A percentile compares a stretch with the other conserved stretches of the same genome.
Conservation (phyloP, 2,113 vertebrate genomes). For the Zosterops hypoxanthus region DNA sequence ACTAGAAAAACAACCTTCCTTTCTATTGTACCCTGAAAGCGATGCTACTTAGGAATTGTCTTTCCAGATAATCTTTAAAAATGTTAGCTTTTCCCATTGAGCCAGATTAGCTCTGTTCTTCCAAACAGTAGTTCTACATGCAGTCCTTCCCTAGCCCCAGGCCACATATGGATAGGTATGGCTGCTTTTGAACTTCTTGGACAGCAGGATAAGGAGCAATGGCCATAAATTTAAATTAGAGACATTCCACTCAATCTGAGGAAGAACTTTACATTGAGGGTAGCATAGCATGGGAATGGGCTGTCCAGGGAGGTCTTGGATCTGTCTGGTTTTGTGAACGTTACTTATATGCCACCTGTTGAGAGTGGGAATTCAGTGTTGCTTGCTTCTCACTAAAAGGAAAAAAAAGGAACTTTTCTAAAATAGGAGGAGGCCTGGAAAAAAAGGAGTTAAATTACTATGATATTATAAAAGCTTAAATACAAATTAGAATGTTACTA, state of each 20-base stretch:
- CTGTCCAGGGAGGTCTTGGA: background rate
- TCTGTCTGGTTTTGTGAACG: background rate
- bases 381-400: background rate
- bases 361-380: background rate
- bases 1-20: accelerated
- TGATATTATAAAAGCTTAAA: background rate
- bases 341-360: background rate
- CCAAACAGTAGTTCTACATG: background rate
- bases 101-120: background rate
- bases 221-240: background rate
- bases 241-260: background rate
- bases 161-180: background rate
- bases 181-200: background rate
- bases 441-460: background rate
- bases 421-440: background rate
- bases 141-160: background rate
- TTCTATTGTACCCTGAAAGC: background rate
- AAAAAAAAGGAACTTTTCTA: background rate
- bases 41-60: background rate
- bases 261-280: background rate
- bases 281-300: background rate
- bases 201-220: background rate
- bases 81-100: background rate
- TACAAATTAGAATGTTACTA: background rate
- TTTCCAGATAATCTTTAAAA: background rate